Evolutionary conservation across 2,113 vertebrate species (phyloP), one percentile per base, ranked within the genome.

Genomic region (Oreochromis spilurus): DNA sequence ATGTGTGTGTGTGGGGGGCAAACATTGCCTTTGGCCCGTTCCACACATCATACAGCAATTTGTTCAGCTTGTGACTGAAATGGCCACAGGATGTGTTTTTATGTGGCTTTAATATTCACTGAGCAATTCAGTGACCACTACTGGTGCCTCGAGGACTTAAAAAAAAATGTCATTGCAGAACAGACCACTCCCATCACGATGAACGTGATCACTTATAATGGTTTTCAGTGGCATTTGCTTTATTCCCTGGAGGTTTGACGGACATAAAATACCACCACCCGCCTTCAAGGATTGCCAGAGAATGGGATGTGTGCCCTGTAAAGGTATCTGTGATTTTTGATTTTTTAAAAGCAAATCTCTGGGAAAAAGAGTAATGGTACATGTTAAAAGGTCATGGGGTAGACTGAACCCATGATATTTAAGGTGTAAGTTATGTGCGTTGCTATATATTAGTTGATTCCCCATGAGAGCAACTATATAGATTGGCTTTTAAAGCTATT

Each of bases 151-250:
- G n/a, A 77, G 85, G 70, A 67, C 38, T 5, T 9, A 26, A 19
- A 67, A 26, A 79, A 79, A 34, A 50, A n/a, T 4, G 40, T 34
- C 40, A 53, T 5, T 38, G 50, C n/a, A 29, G 86, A 45, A 29
- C 52, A 79, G 57, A 83, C 84, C 60, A 54, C 81, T 86, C 88
- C 83, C 83, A 52, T 81, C 54, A 14, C 19, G 16, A 48, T 75
- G 43, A 75, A 31, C 9, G 9, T 4, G 24, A 70, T 85, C 84
- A 26, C 72, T 57, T 81, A 12, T 40, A 48, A 89, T 70, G 83
- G 55, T 21, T 87, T 82, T 84, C 65, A 40, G 67, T 92, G 90
- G 84, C 89, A 92, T 93, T 94, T 91, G 62, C 38, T 83, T 58
- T 17, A 54, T 13, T 24, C 91, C 87, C 34, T 36, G 11, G 36